Evolutionary conservation across 1,140 invertebrate species (phyloP).

Genomic region (honey bee (Apis mellifera)): Amel_HAv3.1 CM009940.2:9607501-9608000

Average conservation of each 20-base stretch:
- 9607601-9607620: conserved; percentile 78
- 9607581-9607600: conserved; percentile 78
- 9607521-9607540: background rate
- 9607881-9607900: conserved; percentile 59
- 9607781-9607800: background rate
- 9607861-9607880: conserved; percentile 21
- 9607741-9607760: conserved; percentile 45
- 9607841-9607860: conserved; percentile 30
- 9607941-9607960: conserved; percentile 59
- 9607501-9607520: too few species aligned
- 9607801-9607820: background rate
- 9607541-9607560: conserved; percentile 61
- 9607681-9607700: conserved; percentile 82
- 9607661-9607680: conserved; percentile 82
- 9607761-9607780: conserved; percentile 57
- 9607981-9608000: conserved; percentile 77
- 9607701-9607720: conserved; percentile 74
- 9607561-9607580: conserved; percentile 78
- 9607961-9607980: conserved; percentile 77
- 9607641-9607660: conserved; percentile 81
- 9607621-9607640: conserved; percentile 66
- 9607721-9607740: conserved; percentile 38
- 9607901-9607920: conserved; percentile 73
- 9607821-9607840: conserved; percentile 26
- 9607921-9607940: conserved; percentile 76